These are phyloP conservation scores for Rhynchotus rufescens DNA, from an alignment of 2,797 vertebrate species.

Conservation along the genomic window DNA sequence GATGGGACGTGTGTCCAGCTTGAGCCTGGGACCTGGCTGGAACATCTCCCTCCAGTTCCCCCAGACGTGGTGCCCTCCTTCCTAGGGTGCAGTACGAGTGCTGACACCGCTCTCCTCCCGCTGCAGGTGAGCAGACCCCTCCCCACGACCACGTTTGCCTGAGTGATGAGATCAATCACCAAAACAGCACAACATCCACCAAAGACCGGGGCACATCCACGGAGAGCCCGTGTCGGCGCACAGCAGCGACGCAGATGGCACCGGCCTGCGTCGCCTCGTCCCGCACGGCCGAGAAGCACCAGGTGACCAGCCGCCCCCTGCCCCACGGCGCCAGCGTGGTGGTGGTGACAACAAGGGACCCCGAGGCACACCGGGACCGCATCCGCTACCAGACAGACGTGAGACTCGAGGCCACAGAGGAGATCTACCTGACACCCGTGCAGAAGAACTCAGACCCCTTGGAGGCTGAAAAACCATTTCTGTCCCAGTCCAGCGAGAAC, in stretches of 20 bases:
- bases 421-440: constrained; percentile 95
- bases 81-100: not conserved
- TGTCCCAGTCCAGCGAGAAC: constrained; percentile 89
- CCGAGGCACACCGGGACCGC: constrained; percentile 87
- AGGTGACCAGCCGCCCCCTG: constrained; percentile 58
- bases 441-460: constrained; percentile 86
- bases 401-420: constrained; percentile 92
- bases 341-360: constrained; percentile 61
- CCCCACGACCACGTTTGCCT: constrained; percentile 93
- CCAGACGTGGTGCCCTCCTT: not conserved
- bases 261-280: constrained; percentile 62
- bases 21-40: not conserved
- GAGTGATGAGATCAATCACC: constrained; percentile 92
- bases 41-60: not conserved
- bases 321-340: constrained; percentile 66
- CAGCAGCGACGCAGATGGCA: constrained; percentile 83
- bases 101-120: not conserved
- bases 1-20: not conserved
- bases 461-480: constrained; percentile 80
- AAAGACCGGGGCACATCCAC: constrained; percentile 96
- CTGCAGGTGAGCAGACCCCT: constrained; percentile 90
- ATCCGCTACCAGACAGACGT: constrained; percentile 92
- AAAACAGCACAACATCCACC: constrained; percentile 88
- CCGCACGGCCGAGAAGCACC: constrained; percentile 59
- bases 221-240: constrained; percentile 88